Evolutionary conservation across 30 jellyfish, hydroid and myxozoan species (phyloP), one percentile per base, ranked within the genome.

Genomic region (Nemopilema nomurai): DNA sequence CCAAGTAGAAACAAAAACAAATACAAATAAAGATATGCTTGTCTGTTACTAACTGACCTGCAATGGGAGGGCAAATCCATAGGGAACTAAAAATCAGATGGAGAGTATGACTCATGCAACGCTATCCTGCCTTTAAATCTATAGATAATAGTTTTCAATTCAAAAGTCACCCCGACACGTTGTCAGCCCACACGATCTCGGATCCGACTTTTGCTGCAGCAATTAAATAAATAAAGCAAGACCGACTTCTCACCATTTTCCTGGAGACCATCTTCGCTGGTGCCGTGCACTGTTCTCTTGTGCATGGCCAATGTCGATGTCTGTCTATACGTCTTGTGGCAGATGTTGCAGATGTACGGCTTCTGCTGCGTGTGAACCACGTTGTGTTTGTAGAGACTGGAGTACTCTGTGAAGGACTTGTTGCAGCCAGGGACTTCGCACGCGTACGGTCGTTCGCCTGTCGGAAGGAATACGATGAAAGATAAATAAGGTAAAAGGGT

Each of bases 261-360:
- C 8, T 69, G 67, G 16, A 85, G 69, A 49, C 77, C 28, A 23
- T 68, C 90, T 16, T 87, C 96, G 19, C 67, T 62, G 16, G 96
- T 72, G 19, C 98, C 98, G 81, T 93, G 98, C 27, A 93, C 96
- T 1, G 98, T 83, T 49, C 98, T 80, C 68, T 89, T 89, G 52
- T 93, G 98, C 98, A 93, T 93, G n/a, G 98, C 98, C 28, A 93
- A 76, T 63, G 98, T 93, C 16, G 98, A 93, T 23, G 98, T 93
- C 67, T 93, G 98, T 28, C 98, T 84, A 62, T 93, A 93, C 6
- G 97, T 93, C 77, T 93, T 93, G 66, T 84, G 96, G 69, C 98
- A 93, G 22, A 93, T 84, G 73, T 74, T 73, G 41, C 98, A 93
- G 9, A 92, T 85, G 86, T 93, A 93, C 31, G 98, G 98, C 77